Percentiles rank a stretch among this genome's conserved stretches.
These are phyloP conservation scores for Mirounga angustirostris DNA, from an alignment of 2,113 vertebrate species.

Conservation along the genomic window DNA sequence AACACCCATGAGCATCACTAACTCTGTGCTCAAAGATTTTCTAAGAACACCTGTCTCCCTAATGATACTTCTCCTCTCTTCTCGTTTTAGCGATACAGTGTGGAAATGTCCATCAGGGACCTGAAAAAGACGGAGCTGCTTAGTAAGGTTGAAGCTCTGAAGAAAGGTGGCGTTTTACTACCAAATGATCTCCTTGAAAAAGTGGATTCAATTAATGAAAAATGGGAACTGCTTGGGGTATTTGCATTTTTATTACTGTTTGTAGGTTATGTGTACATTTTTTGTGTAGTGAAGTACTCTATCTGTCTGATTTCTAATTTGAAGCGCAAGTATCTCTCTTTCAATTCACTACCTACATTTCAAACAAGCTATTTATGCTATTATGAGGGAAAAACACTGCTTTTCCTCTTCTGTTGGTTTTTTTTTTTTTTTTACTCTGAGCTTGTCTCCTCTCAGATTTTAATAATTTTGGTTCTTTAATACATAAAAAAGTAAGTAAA, in stretches of 20 bases:
- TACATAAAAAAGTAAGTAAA: conserved; percentile 91
- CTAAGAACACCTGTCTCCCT: conserved; percentile 65
- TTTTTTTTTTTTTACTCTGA: conserved; percentile 82
- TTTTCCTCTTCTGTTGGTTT: conserved; percentile 85
- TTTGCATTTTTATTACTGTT: conserved; percentile 93
- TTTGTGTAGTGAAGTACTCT: conserved; percentile 89
- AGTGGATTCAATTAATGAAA: conserved; percentile 95
- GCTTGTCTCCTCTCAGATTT: conserved; percentile 88
- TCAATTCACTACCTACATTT: conserved; percentile 88
- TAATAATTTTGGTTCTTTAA: conserved; percentile 91
- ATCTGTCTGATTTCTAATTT: conserved; percentile 91
- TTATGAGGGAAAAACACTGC: conserved; percentile 83
- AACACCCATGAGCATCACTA: background rate
- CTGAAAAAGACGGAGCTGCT: conserved; percentile 93
- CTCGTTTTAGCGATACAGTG: conserved; percentile 92
- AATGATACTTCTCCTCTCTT: conserved; percentile 74
- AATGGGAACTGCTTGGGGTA: conserved; percentile 97
- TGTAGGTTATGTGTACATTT: conserved; percentile 89
- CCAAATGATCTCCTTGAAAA: conserved; percentile 93
- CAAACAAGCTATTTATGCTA: conserved; percentile 88
- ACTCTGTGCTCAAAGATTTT: conserved; percentile 62
- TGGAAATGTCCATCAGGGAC: conserved; percentile 95
- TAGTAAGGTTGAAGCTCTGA: conserved; percentile 93
- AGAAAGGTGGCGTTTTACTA: conserved; percentile 92
- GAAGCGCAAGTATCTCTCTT: conserved; percentile 90